Evolutionary conservation across 2,113 vertebrate genomes (phyloP).

Genomic region (Picathartes gymnocephalus): DNA sequence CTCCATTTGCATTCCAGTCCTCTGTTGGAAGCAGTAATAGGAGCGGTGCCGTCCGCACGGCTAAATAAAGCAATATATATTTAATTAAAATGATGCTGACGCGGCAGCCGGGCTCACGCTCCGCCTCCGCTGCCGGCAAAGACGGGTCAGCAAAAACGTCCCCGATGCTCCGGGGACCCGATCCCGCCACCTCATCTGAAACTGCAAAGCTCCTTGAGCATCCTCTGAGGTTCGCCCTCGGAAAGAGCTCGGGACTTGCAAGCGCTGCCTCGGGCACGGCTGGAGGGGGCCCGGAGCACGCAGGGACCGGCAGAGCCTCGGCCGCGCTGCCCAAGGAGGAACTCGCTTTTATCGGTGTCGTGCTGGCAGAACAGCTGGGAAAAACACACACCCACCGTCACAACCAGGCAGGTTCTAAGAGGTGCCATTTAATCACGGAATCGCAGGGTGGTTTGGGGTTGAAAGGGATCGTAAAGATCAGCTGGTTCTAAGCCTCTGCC

Average conservation of each 20-base stretch:
- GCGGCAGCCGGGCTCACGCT: not conserved
- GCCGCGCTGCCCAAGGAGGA: not conserved
- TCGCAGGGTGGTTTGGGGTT: not conserved
- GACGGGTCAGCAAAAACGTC: not conserved
- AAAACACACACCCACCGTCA: not conserved
- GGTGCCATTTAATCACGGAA: not conserved
- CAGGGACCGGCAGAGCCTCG: not conserved
- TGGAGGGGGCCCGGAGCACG: not conserved
- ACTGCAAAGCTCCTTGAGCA: not conserved
- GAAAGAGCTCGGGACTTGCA: not conserved
- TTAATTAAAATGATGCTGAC: constrained; percentile 50
- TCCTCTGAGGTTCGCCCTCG: not conserved
- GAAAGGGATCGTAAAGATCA: not conserved
- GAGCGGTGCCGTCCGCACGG: not conserved
- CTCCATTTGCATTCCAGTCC: not conserved
- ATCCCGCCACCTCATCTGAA: not conserved
- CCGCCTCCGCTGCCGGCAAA: not conserved
- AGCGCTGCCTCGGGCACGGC: not conserved
- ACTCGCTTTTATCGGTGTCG: not conserved
- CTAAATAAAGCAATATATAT: not conserved
- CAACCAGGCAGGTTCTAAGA: not conserved
- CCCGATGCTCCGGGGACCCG: not conserved
- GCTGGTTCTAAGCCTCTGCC: not conserved
- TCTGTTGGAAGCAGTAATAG: not conserved
- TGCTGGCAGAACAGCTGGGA: not conserved